Conservation (phyloP, 2,113 vertebrate species). For the Alligator mississippiensis region DNA sequence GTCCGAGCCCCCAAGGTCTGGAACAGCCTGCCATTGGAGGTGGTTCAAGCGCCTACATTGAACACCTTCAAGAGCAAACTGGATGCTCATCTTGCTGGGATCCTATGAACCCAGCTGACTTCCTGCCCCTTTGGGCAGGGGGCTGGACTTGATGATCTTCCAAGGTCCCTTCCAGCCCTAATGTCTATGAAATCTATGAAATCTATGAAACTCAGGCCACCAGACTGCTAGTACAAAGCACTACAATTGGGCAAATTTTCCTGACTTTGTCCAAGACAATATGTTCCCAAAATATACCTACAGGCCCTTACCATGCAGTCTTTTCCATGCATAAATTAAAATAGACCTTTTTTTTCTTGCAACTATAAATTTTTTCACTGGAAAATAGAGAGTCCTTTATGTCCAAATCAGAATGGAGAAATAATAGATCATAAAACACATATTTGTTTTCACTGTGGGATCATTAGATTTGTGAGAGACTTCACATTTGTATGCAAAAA, state of each 20-base stretch:
- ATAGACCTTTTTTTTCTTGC: not conserved
- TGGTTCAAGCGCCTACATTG: too few relatives aligned
- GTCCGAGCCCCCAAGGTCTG: too few relatives aligned
- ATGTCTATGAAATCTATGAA: too few relatives aligned
- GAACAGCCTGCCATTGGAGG: too few relatives aligned
- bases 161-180: too few relatives aligned
- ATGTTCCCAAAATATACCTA: not conserved
- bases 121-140: too few relatives aligned
- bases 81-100: too few relatives aligned
- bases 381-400: not conserved
- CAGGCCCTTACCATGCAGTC: not conserved
- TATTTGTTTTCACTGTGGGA: not conserved
- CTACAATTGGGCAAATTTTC: not conserved
- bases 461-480: not conserved
- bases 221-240: not conserved
- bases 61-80: too few relatives aligned
- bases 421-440: not conserved
- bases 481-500: not conserved
- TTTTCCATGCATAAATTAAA: not conserved
- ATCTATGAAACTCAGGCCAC: not conserved
- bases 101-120: too few relatives aligned
- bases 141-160: too few relatives aligned
- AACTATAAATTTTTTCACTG: not conserved
- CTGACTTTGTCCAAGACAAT: not conserved
- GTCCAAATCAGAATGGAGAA: not conserved